Conservation (phyloP, 2,113 vertebrate genomes). For the Sakesphorus luctuosus region DNA sequence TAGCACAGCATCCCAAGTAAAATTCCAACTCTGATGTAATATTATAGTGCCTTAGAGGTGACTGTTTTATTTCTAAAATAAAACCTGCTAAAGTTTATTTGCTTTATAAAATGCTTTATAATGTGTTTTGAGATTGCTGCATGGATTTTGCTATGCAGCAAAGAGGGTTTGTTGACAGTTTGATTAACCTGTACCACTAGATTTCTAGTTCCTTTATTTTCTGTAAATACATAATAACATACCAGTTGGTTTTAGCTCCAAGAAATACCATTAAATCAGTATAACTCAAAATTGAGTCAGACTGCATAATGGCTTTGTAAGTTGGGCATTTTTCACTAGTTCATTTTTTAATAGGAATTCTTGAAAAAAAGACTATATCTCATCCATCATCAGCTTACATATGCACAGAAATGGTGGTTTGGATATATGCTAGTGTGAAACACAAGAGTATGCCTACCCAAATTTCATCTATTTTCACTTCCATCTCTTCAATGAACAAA, state of each 20-base stretch:
- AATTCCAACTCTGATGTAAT: neutral
- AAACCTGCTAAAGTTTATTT: neutral
- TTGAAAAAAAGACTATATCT: neutral
- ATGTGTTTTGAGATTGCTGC: neutral
- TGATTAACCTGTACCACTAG: constrained; percentile 21
- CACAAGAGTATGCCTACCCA: neutral
- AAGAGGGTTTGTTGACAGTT: neutral
- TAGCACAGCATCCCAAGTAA: neutral
- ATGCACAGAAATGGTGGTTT: neutral
- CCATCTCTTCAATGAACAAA: neutral
- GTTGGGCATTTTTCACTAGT: neutral
- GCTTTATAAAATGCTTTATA: neutral
- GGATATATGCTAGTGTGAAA: neutral
- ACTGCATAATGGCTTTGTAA: neutral
- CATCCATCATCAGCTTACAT: neutral
- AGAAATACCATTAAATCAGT: constrained; percentile 14
- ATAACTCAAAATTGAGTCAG: neutral
- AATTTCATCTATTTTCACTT: neutral
- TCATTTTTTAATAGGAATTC: neutral
- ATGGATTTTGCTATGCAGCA: neutral
- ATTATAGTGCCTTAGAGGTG: neutral
- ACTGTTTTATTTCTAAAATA: neutral
- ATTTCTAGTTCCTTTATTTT: constrained; percentile 35
- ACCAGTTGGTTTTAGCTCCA: neutral
- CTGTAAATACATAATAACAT: neutral